Evolutionary conservation across 2,888 invertebrate genomes (phyloP).

Genomic region (Thysanoteuthis rhombus): DNA sequence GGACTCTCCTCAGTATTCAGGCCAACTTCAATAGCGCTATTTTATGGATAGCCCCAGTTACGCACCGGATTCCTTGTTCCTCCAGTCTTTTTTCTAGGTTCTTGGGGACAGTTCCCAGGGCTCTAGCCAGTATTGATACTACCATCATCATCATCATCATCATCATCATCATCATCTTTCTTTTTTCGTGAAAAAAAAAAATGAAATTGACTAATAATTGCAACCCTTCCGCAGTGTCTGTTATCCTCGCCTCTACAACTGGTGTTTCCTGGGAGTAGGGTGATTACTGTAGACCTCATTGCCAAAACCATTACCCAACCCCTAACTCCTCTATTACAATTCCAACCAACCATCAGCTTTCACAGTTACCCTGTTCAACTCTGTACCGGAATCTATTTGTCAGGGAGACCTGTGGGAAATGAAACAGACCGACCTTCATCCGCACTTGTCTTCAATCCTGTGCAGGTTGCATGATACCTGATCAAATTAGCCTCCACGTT

Average conservation of each 20-base stretch:
- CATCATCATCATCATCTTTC: too few relatives aligned
- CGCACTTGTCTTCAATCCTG: background rate
- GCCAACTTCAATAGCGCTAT: too few relatives aligned
- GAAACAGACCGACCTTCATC: background rate
- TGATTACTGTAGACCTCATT: background rate
- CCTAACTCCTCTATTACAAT: background rate
- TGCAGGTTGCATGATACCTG: too few relatives aligned
- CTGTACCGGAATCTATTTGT: background rate
- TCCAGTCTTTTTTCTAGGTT: too few relatives aligned
- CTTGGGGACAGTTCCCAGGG: too few relatives aligned
- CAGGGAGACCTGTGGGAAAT: background rate
- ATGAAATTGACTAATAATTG: background rate
- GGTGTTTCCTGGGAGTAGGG: background rate
- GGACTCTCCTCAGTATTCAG: too few relatives aligned
- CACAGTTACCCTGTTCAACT: background rate
- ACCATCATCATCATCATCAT: too few relatives aligned
- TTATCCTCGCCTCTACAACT: background rate
- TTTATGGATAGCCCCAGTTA: too few relatives aligned
- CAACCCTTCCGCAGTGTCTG: background rate
- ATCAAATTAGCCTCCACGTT: too few relatives aligned
- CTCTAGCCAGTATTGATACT: too few relatives aligned
- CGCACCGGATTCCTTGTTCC: too few relatives aligned
- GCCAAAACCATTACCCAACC: background rate
- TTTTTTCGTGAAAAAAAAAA: background rate
- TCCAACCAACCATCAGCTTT: background rate